These are phyloP conservation scores for Argopecten irradians DNA, from an alignment of 1,140 invertebrate genomes.

Conservation along the genomic window DNA sequence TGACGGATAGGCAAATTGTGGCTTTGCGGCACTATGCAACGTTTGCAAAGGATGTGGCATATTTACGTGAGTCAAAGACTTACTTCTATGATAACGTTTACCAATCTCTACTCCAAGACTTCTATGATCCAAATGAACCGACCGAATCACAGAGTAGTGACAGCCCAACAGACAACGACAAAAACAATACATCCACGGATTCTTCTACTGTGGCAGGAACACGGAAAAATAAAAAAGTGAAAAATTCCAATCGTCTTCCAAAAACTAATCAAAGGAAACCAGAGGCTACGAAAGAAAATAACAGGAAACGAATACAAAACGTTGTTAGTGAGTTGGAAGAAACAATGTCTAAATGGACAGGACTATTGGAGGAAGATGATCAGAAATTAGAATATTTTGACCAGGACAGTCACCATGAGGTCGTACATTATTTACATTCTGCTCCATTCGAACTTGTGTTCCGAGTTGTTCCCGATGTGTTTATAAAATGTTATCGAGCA, in stretches of 20 bases:
- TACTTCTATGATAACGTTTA: conserved; percentile 48
- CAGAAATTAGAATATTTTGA: conserved; percentile 48
- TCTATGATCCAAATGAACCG: conserved; percentile 44
- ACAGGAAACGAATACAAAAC: conserved; percentile 28
- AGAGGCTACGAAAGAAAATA: not conserved
- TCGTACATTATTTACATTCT: conserved; percentile 46
- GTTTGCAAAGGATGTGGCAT: conserved; percentile 43
- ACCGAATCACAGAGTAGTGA: not conserved
- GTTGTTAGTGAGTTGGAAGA: conserved; percentile 40
- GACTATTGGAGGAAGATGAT: conserved; percentile 35
- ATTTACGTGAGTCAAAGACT: conserved; percentile 40
- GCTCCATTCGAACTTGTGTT: conserved; percentile 46
- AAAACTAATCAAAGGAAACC: conserved; percentile 27
- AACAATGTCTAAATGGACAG: conserved; percentile 33
- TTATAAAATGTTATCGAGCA: conserved; percentile 49
- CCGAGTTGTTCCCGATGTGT: conserved; percentile 48
- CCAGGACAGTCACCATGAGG: conserved; percentile 48
- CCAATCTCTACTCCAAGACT: conserved; percentile 36
- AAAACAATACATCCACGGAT: not conserved
- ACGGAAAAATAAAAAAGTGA: conserved; percentile 26
- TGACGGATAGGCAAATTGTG: conserved; percentile 38
- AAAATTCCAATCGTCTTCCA: not conserved
- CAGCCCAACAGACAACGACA: not conserved
- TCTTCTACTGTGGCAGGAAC: not conserved
- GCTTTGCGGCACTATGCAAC: conserved; percentile 43